Conservation (phyloP, 2,113 vertebrate genomes). For the Cairina moschata region DNA sequence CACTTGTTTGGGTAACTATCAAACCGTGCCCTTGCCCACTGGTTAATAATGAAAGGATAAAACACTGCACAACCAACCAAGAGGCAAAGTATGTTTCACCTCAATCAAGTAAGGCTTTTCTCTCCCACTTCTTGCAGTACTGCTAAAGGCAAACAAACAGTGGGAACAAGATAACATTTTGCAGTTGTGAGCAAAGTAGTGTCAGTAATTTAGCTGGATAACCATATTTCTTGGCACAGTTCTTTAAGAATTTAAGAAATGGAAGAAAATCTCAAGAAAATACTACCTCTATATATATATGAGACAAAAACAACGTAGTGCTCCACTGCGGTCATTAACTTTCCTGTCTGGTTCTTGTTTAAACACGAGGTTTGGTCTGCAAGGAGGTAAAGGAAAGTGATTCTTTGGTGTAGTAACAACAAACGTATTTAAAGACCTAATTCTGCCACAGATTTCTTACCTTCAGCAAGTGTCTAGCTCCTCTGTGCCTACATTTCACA, state of each 20-base stretch:
- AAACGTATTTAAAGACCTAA: no score
- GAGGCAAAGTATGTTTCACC: background rate
- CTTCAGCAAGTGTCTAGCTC: background rate
- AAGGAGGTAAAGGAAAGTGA: background rate
- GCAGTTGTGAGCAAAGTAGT: background rate
- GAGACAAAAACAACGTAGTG: background rate
- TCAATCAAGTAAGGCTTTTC: background rate
- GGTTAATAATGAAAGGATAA: background rate
- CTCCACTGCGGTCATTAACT: background rate
- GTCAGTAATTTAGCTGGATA: background rate
- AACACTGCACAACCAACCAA: background rate
- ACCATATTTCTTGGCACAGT: background rate
- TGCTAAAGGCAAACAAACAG: background rate
- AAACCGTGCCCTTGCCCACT: no score
- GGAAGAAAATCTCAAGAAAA: background rate
- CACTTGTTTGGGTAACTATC: background rate
- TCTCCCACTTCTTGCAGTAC: background rate
- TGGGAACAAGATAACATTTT: background rate
- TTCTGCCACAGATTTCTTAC: background rate
- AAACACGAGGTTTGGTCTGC: background rate
- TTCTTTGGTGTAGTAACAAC: background rate
- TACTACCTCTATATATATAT: background rate
- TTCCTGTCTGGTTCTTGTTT: background rate
- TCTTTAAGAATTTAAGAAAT: background rate
- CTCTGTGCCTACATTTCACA: background rate